Conservation (phyloP, 2,113 vertebrate genomes). For the Vulpes ferrilata region DNA sequence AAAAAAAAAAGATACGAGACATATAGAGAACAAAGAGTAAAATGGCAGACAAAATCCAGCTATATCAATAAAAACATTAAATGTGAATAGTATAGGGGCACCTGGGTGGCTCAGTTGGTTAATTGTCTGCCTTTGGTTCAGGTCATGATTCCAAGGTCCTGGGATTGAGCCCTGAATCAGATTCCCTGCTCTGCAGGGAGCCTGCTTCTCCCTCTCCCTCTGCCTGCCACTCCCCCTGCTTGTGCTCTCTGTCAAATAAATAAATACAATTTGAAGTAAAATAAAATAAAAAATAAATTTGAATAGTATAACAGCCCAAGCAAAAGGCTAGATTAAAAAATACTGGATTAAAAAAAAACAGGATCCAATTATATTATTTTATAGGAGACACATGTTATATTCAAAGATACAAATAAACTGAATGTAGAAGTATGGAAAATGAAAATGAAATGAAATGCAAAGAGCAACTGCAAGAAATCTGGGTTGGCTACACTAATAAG, state of each 20-base stretch:
- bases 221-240: too few species aligned
- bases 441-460: background rate
- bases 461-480: background rate
- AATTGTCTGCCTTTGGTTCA: too few species aligned
- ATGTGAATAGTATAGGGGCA: background rate
- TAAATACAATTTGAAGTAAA: too few species aligned
- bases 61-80: slow-evolving; percentile 32
- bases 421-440: slow-evolving; percentile 8
- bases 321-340: background rate
- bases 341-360: background rate
- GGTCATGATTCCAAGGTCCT: too few species aligned
- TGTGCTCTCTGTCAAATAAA: too few species aligned
- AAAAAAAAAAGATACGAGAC: background rate
- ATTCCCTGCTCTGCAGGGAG: too few species aligned
- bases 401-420: slow-evolving; percentile 15
- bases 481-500: background rate
- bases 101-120: too few species aligned
- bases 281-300: background rate
- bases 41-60: background rate
- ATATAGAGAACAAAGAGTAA: background rate
- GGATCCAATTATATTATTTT: background rate
- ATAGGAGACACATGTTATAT: background rate
- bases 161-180: too few species aligned
- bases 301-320: background rate
- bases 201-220: too few species aligned